These are phyloP conservation scores for Melanostoma scalare DNA, from an alignment of 2,888 invertebrate genomes.

Conservation along the genomic window DNA sequence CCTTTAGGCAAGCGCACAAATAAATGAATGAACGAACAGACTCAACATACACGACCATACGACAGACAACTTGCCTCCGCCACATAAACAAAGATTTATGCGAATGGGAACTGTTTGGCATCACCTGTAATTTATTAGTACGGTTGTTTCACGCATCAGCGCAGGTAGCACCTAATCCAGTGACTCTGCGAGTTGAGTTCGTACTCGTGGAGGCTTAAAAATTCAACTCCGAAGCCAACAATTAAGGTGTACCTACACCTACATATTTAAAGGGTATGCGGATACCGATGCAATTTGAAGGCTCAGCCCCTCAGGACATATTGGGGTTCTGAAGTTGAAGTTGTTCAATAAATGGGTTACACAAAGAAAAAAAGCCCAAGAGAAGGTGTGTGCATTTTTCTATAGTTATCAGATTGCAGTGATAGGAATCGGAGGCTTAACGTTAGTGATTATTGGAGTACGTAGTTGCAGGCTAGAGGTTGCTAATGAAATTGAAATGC, in stretches of 20 bases:
- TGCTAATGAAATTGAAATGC: slow-evolving; percentile 62
- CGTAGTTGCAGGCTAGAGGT: slow-evolving; percentile 32
- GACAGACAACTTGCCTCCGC: slow-evolving; percentile 69
- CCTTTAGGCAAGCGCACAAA: slow-evolving; percentile 45
- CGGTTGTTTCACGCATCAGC: slow-evolving; percentile 67
- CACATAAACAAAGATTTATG: slow-evolving; percentile 67
- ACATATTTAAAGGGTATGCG: slow-evolving; percentile 48
- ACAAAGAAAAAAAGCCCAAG: slow-evolving; percentile 28
- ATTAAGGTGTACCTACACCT: slow-evolving; percentile 49
- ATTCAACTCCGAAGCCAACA: slow-evolving; percentile 47
- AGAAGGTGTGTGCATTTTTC: slow-evolving; percentile 28
- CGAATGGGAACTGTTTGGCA: slow-evolving; percentile 72
- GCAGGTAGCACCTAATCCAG: slow-evolving; percentile 65
- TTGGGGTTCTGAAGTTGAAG: slow-evolving; percentile 3
- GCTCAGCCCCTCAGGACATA: slow-evolving; percentile 48
- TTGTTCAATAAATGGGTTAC: slow-evolving; percentile 65
- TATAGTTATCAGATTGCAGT: slow-evolving; percentile 42
- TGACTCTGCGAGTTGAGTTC: slow-evolving; percentile 5
- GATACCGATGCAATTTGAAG: slow-evolving; percentile 16
- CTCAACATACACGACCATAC: slow-evolving; percentile 33
- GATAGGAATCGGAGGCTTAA: slow-evolving; percentile 50
- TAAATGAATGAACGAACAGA: slow-evolving; percentile 42
- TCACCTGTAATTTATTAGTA: slow-evolving; percentile 71
- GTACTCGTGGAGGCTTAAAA: slow-evolving; percentile 32
- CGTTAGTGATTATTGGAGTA: slow-evolving; percentile 33